These are phyloP conservation scores for Strigops habroptila DNA, from an alignment of 2,113 vertebrate genomes.

Conservation along the genomic window DNA sequence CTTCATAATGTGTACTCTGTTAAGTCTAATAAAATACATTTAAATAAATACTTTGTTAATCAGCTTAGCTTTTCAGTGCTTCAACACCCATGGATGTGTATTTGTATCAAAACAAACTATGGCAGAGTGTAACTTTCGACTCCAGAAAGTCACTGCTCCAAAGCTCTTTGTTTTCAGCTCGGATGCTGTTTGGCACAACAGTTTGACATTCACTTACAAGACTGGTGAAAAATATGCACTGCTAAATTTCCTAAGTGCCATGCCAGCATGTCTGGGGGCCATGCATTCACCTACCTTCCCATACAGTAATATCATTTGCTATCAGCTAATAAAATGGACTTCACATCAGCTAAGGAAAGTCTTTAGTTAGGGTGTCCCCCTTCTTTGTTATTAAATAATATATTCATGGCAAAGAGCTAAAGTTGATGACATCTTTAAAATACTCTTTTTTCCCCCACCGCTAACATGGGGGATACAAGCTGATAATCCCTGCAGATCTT, in stretches of 20 bases:
- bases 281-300: neutral
- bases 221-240: constrained; percentile 29
- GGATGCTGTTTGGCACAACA: constrained; percentile 16
- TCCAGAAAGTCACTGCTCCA: neutral
- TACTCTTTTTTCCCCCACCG: neutral
- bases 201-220: constrained; percentile 24
- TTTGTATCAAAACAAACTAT: neutral
- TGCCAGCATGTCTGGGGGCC: neutral
- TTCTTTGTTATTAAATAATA: neutral
- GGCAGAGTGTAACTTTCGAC: neutral
- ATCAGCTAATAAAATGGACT: neutral
- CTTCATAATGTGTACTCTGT: neutral
- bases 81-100: neutral
- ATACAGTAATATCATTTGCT: constrained; percentile 14
- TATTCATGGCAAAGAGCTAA: neutral
- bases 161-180: constrained; percentile 5
- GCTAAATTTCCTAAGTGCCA: constrained; percentile 59
- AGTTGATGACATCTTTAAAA: constrained; percentile 27
- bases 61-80: neutral
- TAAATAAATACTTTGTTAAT: neutral
- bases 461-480: constrained; percentile 51
- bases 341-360: neutral
- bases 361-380: neutral
- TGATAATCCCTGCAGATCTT: constrained; percentile 73
- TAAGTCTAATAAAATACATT: neutral